Conservation (phyloP, 2,113 vertebrate genomes). For the Holacanthus passer region DNA sequence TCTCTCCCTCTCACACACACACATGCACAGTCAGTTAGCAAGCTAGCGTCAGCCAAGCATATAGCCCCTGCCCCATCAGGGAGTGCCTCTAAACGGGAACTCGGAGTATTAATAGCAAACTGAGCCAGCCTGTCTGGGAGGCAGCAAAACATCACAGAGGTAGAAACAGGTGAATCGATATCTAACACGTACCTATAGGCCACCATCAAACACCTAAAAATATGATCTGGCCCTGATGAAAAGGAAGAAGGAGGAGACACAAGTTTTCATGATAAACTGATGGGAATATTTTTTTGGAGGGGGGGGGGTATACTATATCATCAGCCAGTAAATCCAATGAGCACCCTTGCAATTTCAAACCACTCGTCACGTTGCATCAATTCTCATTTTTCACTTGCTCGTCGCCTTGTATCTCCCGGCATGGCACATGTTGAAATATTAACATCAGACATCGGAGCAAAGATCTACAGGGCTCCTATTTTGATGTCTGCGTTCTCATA, state of each 20-base stretch:
- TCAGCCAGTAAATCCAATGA: background rate
- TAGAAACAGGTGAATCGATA: constrained; percentile 80
- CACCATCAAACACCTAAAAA: constrained; percentile 27
- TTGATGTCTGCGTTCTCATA: constrained; percentile 40
- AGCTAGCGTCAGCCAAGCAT: constrained; percentile 70
- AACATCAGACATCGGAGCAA: constrained; percentile 24
- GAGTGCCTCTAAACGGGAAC: constrained; percentile 73
- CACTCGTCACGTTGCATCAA: background rate
- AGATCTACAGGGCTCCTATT: constrained; percentile 15
- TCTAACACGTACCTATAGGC: constrained; percentile 65
- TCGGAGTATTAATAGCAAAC: constrained; percentile 80
- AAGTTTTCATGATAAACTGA: background rate
- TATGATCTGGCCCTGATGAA: constrained; percentile 12
- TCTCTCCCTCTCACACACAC: background rate
- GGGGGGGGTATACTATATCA: too few species aligned
- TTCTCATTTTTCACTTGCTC: background rate
- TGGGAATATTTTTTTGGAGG: background rate
- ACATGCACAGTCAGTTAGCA: constrained; percentile 62
- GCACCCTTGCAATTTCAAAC: background rate
- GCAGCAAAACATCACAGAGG: constrained; percentile 66
- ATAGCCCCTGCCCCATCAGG: constrained; percentile 75
- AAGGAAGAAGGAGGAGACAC: background rate
- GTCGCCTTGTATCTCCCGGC: constrained; percentile 45
- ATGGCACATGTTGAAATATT: constrained; percentile 42
- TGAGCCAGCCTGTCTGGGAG: constrained; percentile 69